These are phyloP conservation scores for Dasysyrphus tricinctus DNA, from an alignment of 2,888 invertebrate species.

Conservation along the genomic window DNA sequence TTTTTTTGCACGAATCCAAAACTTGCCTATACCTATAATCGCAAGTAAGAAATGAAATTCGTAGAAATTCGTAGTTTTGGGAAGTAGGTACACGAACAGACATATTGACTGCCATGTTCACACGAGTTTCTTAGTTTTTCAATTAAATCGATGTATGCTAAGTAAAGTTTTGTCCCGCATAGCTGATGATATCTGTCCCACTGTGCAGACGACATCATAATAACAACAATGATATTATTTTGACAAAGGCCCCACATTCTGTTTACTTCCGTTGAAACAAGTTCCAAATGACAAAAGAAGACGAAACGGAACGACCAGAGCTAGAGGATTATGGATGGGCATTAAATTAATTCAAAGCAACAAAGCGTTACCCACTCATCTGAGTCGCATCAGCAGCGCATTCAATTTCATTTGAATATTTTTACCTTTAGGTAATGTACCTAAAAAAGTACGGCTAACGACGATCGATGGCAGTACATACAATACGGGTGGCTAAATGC, in stretches of 20 bases:
- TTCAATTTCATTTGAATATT: constrained; percentile 61
- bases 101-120: too few relatives aligned
- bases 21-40: too few relatives aligned
- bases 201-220: neutral
- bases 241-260: constrained; percentile 49
- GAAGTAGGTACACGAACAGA: too few relatives aligned
- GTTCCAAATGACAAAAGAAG: constrained; percentile 73
- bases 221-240: constrained; percentile 32
- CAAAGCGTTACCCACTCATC: constrained; percentile 73
- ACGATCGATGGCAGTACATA: neutral
- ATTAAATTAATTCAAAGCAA: constrained; percentile 56
- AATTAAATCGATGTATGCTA: too few relatives aligned
- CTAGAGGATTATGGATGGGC: constrained; percentile 9
- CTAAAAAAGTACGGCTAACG: neutral
- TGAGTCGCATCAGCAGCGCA: constrained; percentile 66
- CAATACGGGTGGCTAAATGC: constrained; percentile 30
- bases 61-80: too few relatives aligned
- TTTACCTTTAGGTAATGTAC: neutral
- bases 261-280: constrained; percentile 72
- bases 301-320: constrained; percentile 60
- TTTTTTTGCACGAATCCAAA: too few relatives aligned
- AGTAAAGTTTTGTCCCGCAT: too few relatives aligned
- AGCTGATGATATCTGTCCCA: neutral
- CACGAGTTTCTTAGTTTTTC: too few relatives aligned
- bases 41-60: too few relatives aligned